phyloP scores from a whole-genome alignment of 2,113 vertebrate species.

The Rissa tridactyla region DNA sequence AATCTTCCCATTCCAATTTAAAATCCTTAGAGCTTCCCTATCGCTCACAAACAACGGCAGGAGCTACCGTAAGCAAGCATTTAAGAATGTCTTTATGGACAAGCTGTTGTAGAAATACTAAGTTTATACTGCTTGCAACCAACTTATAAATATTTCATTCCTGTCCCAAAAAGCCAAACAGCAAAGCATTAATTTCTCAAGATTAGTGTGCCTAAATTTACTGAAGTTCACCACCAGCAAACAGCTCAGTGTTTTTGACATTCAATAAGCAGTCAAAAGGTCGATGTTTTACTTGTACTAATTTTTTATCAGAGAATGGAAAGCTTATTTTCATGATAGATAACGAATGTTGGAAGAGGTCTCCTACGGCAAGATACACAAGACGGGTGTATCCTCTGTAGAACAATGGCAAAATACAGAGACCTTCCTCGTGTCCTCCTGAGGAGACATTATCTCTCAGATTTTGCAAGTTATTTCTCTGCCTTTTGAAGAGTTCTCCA shows the following conservation, averaged over 20 bases:
- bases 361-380: background rate
- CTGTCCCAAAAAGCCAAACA: background rate
- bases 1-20: constrained; percentile 56
- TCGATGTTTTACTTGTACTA: background rate
- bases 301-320: constrained; percentile 50
- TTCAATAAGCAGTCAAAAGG: constrained; percentile 43
- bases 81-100: background rate
- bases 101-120: background rate
- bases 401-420: background rate
- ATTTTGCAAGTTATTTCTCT: background rate
- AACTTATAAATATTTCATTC: constrained; percentile 15
- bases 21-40: constrained; percentile 18
- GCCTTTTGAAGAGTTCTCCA: background rate
- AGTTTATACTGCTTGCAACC: background rate
- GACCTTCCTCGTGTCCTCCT: background rate
- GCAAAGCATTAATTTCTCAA: constrained; percentile 35
- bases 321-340: constrained; percentile 32
- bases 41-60: background rate
- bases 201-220: background rate
- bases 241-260: background rate
- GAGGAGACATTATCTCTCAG: background rate
- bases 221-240: constrained; percentile 14
- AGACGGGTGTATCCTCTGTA: background rate
- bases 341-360: background rate
- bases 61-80: background rate